phyloP scores from a whole-genome alignment of 1,140 invertebrate genomes.

The Vollenhovia emeryi region DNA sequence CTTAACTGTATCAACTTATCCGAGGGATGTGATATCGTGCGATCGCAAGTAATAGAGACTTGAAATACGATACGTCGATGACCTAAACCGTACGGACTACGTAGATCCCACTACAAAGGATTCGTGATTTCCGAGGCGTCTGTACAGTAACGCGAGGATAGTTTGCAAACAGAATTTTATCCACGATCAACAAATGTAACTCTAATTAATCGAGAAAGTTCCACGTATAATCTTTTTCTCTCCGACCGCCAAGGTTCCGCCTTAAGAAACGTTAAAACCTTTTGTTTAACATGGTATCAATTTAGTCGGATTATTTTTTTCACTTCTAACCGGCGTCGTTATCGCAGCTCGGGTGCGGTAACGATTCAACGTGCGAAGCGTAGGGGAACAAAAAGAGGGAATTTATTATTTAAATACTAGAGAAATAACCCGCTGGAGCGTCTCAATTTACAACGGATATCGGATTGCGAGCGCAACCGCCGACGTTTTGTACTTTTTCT shows the following conservation, averaged over 20 bases:
- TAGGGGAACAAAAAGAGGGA: not conserved
- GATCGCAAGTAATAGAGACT: not conserved
- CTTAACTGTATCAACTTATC: not conserved
- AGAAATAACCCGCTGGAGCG: not conserved
- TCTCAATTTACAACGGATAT: conserved; percentile 41
- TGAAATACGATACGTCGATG: not conserved
- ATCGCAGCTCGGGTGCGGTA: not conserved
- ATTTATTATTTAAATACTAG: conserved; percentile 7
- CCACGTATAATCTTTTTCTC: not conserved
- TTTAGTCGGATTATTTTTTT: not conserved
- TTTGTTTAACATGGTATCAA: not conserved
- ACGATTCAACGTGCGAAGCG: not conserved
- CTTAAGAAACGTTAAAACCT: not conserved
- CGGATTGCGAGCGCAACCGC: not conserved
- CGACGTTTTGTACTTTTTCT: conserved; percentile 7
- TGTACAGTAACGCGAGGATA: not conserved
- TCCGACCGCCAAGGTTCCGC: not conserved
- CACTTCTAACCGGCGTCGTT: not conserved
- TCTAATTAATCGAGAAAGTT: not conserved
- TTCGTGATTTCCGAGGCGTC: not conserved
- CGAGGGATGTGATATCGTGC: not conserved
- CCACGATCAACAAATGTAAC: not conserved
- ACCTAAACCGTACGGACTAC: not conserved
- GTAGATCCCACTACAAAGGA: not conserved
- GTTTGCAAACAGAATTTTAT: not conserved